Evolutionary conservation across 2,888 invertebrate genomes (phyloP).

Genomic region (Phortica magna): DNA sequence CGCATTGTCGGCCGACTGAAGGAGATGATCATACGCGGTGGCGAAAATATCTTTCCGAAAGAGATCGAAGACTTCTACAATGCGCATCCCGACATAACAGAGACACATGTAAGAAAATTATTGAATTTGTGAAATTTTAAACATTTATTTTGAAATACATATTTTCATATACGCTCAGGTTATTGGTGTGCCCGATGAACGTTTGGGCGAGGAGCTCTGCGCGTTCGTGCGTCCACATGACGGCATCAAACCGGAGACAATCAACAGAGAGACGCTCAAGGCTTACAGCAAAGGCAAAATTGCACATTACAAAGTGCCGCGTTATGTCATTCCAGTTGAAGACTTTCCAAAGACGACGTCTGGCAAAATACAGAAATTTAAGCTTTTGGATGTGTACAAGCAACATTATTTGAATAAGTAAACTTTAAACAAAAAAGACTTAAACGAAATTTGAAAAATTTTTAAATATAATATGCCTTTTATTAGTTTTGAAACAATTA

Average conservation of each 20-base stretch:
- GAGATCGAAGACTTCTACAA: conserved; percentile 87
- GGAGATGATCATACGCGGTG: conserved; percentile 88
- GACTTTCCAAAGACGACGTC: conserved; percentile 87
- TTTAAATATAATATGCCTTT: not conserved
- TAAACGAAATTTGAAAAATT: conserved; percentile 4
- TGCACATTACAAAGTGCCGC: conserved; percentile 88
- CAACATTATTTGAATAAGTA: not conserved
- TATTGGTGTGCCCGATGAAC: conserved; percentile 84
- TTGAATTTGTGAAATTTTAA: not conserved
- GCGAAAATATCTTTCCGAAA: conserved; percentile 90
- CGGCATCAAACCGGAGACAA: conserved; percentile 66
- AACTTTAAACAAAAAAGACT: not conserved
- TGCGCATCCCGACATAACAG: conserved; percentile 83
- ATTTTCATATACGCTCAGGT: conserved; percentile 76
- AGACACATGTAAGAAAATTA: conserved; percentile 81
- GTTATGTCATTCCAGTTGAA: conserved; percentile 82
- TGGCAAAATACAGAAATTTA: conserved; percentile 88
- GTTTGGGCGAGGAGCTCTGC: conserved; percentile 86
- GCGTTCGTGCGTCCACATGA: conserved; percentile 81
- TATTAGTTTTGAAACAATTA: conserved; percentile 64
- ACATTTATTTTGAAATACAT: not conserved
- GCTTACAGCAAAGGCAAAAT: conserved; percentile 84
- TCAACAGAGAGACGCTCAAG: conserved; percentile 81
- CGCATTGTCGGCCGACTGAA: conserved; percentile 85
- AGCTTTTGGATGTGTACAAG: conserved; percentile 77